phyloP scores from a whole-genome alignment of 2,113 vertebrate genomes.

The Egretta garzetta region DNA sequence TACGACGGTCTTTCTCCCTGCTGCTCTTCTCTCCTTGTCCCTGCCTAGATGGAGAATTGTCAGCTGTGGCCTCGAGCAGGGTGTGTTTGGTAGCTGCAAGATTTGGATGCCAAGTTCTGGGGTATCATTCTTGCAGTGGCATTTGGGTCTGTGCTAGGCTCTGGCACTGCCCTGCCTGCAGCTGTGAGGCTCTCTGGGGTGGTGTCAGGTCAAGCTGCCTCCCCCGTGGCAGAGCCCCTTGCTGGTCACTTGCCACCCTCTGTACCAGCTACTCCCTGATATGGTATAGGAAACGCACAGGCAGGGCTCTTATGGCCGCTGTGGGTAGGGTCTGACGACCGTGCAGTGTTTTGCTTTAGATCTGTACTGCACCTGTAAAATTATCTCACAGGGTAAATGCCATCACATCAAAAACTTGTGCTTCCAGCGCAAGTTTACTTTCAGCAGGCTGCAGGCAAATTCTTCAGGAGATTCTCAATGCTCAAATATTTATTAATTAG shows the following conservation, averaged over 20 bases:
- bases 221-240: not conserved
- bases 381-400: not conserved
- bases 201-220: slow-evolving; percentile 52
- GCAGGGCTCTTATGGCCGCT: not conserved
- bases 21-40: not conserved
- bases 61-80: slow-evolving; percentile 72
- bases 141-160: slow-evolving; percentile 47
- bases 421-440: not conserved
- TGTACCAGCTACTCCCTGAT: not conserved
- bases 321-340: not conserved
- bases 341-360: not conserved
- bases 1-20: not conserved
- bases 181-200: slow-evolving; percentile 57
- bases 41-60: slow-evolving; percentile 46
- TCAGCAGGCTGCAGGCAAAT: not conserved
- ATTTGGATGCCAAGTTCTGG: slow-evolving; percentile 61
- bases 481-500: not conserved
- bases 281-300: not conserved
- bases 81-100: slow-evolving; percentile 68
- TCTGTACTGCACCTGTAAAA: not conserved
- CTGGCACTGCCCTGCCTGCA: slow-evolving; percentile 57
- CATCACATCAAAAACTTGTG: not conserved
- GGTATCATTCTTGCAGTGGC: slow-evolving; percentile 48
- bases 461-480: not conserved
- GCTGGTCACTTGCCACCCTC: not conserved